phyloP scores from a whole-genome alignment of 2,888 invertebrate genomes.

The Caenorhabditis panamensis region DNA sequence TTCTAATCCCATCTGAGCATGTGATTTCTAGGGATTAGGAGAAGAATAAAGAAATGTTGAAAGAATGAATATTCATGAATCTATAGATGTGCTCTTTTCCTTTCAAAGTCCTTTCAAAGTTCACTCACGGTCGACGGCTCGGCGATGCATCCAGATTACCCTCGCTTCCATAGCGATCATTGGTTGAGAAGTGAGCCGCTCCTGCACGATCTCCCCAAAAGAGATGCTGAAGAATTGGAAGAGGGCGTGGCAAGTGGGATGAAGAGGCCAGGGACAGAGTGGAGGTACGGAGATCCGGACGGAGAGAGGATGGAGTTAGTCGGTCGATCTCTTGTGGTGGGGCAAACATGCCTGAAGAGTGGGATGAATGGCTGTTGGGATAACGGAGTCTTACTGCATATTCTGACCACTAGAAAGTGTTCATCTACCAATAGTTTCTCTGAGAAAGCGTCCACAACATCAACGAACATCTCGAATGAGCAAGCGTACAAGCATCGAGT shows the following conservation, averaged over 20 bases:
- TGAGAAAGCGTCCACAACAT: slow-evolving; percentile 66
- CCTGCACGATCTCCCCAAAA: slow-evolving; percentile 66
- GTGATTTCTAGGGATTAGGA: slow-evolving; percentile 10
- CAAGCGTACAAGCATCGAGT: slow-evolving; percentile 67
- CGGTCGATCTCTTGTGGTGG: slow-evolving; percentile 46
- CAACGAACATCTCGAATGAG: slow-evolving; percentile 65
- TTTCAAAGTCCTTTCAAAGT: slow-evolving; percentile 5
- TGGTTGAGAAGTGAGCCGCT: slow-evolving; percentile 7
- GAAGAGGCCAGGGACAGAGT: slow-evolving; percentile 34
- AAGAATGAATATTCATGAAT: slow-evolving; percentile 1
- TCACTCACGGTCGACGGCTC: slow-evolving; percentile 41
- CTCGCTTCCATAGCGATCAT: slow-evolving; percentile 46
- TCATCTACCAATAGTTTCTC: slow-evolving; percentile 63
- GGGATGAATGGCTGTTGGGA: not conserved
- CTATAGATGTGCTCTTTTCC: not conserved
- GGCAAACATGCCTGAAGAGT: slow-evolving; percentile 51
- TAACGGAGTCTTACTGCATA: slow-evolving; percentile 40
- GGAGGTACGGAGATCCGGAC: slow-evolving; percentile 38
- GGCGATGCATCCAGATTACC: slow-evolving; percentile 50
- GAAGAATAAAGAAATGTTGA: too few relatives aligned
- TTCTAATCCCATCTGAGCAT: slow-evolving; percentile 22
- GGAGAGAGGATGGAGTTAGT: slow-evolving; percentile 17
- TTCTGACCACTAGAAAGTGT: slow-evolving; percentile 38
- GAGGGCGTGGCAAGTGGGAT: slow-evolving; percentile 50
- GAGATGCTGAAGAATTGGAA: slow-evolving; percentile 68